Evolutionary conservation across 2,113 vertebrate species (phyloP).

Genomic region (Tringa solitaria): DNA sequence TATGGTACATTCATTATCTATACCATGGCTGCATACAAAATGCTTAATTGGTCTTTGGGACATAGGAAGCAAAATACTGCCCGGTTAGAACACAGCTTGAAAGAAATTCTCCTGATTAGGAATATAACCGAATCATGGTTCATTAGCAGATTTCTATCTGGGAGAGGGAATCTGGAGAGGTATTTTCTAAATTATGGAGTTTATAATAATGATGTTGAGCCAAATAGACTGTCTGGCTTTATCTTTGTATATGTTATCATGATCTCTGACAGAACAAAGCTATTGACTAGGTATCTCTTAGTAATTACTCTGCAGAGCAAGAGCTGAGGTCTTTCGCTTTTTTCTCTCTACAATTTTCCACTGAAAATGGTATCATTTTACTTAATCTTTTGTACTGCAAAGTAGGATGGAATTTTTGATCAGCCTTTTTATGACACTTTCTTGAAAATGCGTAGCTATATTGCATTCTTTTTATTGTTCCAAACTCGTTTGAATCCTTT

Average conservation of each 20-base stretch:
- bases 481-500: background rate
- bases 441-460: background rate
- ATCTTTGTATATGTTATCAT: background rate
- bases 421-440: conserved; percentile 3
- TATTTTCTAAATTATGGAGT: conserved; percentile 7
- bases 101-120: conserved; percentile 58
- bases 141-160: conserved; percentile 53
- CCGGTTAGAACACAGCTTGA: conserved; percentile 20
- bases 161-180: conserved; percentile 13
- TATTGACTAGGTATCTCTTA: conserved; percentile 12
- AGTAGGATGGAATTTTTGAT: conserved; percentile 34
- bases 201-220: conserved; percentile 32
- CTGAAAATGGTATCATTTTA: conserved; percentile 42
- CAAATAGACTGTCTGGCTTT: conserved; percentile 41
- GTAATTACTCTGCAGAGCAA: background rate
- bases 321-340: conserved; percentile 21
- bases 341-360: conserved; percentile 20
- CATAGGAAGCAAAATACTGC: conserved; percentile 28
- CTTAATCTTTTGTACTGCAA: conserved; percentile 16
- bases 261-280: conserved; percentile 51
- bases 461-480: background rate
- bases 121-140: conserved; percentile 66
- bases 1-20: background rate
- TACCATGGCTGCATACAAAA: conserved; percentile 2
- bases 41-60: conserved; percentile 50